A percentile compares a stretch with the other conserved stretches of the same genome.
Conservation (phyloP, 1,140 invertebrate species). For the Ooceraea biroi region DNA sequence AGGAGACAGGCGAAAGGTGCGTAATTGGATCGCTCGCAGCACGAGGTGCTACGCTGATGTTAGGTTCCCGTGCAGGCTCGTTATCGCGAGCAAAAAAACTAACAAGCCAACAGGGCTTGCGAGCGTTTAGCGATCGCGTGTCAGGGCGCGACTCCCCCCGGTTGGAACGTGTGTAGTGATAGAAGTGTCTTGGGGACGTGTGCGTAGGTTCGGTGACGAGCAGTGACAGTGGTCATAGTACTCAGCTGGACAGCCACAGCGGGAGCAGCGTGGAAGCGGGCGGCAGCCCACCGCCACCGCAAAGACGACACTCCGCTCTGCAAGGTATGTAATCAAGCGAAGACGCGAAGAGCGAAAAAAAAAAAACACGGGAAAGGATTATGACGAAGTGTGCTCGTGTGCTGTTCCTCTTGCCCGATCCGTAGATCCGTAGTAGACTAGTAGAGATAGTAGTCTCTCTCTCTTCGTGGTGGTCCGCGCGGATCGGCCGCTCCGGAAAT, state of each 20-base stretch:
- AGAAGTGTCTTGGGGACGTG: constrained; percentile 84
- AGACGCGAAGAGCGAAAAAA: constrained; percentile 49
- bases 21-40: neutral
- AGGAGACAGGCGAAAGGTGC: constrained; percentile 8
- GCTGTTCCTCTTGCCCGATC: constrained; percentile 67
- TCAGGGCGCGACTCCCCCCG: constrained; percentile 55
- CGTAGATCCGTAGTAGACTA: constrained; percentile 69
- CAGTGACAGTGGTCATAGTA: constrained; percentile 94
- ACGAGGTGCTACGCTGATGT: neutral
- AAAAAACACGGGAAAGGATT: constrained; percentile 41
- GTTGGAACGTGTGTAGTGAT: constrained; percentile 82
- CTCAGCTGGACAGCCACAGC: constrained; percentile 91
- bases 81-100: constrained; percentile 1
- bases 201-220: constrained; percentile 92
- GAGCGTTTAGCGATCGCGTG: constrained; percentile 55
- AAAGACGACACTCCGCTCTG: constrained; percentile 87
- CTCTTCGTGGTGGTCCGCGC: constrained; percentile 39
- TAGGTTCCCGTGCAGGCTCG: constrained; percentile 2
- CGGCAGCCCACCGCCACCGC: constrained; percentile 85
- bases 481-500: constrained; percentile 21
- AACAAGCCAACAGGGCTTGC: neutral
- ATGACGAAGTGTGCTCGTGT: constrained; percentile 67
- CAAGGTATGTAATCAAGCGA: constrained; percentile 84
- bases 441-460: constrained; percentile 59
- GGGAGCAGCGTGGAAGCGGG: constrained; percentile 88